phyloP scores from a whole-genome alignment of 2,797 vertebrate species.

The Halcyon chelicuti region DNA sequence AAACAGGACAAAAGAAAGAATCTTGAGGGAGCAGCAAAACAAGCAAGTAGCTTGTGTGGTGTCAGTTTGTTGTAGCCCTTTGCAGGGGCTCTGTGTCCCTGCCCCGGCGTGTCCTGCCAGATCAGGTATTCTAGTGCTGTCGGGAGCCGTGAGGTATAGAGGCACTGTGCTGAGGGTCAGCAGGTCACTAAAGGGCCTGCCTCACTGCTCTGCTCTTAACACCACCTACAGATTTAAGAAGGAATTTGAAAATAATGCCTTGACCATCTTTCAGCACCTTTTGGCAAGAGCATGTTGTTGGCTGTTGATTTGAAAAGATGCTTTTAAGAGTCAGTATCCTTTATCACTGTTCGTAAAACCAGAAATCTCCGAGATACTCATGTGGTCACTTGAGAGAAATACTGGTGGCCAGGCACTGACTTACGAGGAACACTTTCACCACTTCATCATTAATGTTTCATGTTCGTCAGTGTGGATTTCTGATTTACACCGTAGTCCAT shows the following conservation, averaged over 20 bases:
- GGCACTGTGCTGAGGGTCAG: not conserved
- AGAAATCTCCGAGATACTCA: not conserved
- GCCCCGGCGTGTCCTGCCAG: too few relatives aligned
- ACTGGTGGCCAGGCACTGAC: not conserved
- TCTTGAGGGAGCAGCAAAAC: not conserved
- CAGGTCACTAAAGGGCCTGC: not conserved
- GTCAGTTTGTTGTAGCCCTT: not conserved
- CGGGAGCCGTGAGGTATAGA: rapidly evolving
- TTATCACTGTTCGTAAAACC: not conserved
- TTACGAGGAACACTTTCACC: not conserved
- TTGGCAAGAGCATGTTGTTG: not conserved
- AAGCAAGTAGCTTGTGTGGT: not conserved
- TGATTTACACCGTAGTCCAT: rapidly evolving
- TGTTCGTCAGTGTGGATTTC: not conserved
- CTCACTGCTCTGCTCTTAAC: not conserved
- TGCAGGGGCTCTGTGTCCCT: not conserved
- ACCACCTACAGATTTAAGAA: not conserved
- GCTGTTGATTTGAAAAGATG: not conserved
- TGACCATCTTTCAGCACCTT: not conserved
- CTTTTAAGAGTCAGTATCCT: not conserved
- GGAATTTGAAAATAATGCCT: not conserved
- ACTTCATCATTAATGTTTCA: not conserved
- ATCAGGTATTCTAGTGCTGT: not conserved
- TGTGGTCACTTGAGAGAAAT: not conserved
- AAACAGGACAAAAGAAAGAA: not conserved